Conservation (phyloP, 2,797 vertebrate species). For the Galago senegalensis region DNA sequence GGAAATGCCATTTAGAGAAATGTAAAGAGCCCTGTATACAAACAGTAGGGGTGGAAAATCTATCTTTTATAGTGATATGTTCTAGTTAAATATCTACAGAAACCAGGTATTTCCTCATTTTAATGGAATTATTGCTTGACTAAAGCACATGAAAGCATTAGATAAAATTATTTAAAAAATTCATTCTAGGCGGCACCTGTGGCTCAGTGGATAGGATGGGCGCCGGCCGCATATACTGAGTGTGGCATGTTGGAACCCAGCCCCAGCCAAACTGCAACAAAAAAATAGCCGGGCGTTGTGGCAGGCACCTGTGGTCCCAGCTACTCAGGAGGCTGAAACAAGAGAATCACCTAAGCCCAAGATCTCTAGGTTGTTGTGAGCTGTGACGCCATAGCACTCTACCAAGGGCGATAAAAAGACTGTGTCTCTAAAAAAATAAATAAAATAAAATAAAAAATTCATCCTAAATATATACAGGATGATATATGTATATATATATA, state of each 20-base stretch:
- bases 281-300: too few relatives aligned
- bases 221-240: too few relatives aligned
- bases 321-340: too few relatives aligned
- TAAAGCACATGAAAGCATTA: neutral
- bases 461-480: neutral
- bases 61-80: neutral
- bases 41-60: neutral
- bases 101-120: conserved; percentile 17
- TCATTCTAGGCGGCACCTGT: neutral
- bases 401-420: too few relatives aligned
- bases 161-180: conserved; percentile 17
- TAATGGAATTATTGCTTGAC: neutral
- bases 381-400: too few relatives aligned
- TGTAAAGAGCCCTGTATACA: neutral
- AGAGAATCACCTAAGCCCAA: too few relatives aligned
- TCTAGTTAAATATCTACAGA: conserved; percentile 34
- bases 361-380: too few relatives aligned
- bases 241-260: too few relatives aligned
- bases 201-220: too few relatives aligned
- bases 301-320: too few relatives aligned
- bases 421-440: neutral
- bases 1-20: neutral
- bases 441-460: conserved; percentile 38
- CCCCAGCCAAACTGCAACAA: too few relatives aligned
- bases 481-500: neutral